Conservation (phyloP, 2,113 vertebrate species). For the Callithrix jacchus region DNA sequence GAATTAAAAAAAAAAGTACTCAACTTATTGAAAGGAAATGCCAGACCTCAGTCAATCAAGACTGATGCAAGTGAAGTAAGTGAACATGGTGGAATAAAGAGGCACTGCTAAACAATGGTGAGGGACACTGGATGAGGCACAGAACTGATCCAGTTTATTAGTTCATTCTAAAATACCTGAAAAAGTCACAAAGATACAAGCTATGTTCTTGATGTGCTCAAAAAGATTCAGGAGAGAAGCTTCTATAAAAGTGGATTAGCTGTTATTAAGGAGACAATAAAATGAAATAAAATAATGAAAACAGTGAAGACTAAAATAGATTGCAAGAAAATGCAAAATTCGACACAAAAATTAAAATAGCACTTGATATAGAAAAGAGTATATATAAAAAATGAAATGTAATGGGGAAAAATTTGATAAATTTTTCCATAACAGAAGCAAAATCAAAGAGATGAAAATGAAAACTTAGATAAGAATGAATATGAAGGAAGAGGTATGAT, state of each 20-base stretch:
- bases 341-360: conserved; percentile 20
- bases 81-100: background rate
- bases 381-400: background rate
- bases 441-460: conserved; percentile 51
- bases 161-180: background rate
- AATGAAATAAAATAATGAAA: background rate
- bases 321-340: background rate
- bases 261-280: background rate
- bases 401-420: background rate
- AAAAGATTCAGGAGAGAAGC: background rate
- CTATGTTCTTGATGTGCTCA: background rate
- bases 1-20: background rate
- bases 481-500: conserved; percentile 22
- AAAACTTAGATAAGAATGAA: conserved; percentile 12
- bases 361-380: background rate
- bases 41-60: background rate
- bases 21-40: background rate
- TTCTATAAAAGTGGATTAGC: background rate
- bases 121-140: background rate
- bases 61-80: background rate
- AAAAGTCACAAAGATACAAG: background rate
- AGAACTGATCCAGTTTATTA: background rate
- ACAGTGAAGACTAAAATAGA: background rate
- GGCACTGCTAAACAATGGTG: background rate
- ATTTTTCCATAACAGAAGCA: background rate